Evolutionary conservation across 2,797 vertebrate species (phyloP).

Genomic region (Pteropus rufus): DNA sequence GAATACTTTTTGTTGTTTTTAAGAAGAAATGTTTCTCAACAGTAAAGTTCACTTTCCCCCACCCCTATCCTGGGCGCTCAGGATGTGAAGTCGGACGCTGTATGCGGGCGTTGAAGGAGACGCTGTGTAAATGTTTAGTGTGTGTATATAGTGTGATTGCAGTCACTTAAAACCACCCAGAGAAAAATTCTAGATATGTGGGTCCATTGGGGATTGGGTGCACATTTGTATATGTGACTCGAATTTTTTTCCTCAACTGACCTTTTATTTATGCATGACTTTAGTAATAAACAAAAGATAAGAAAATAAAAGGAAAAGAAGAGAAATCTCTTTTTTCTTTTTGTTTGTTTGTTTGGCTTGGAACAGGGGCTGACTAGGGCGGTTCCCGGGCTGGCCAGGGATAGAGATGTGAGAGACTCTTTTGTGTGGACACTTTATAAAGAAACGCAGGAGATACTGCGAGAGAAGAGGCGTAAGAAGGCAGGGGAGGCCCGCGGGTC

Average conservation of each 20-base stretch:
- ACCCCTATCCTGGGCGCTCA: not conserved
- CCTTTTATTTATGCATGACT: not conserved
- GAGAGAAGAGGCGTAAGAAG: not conserved
- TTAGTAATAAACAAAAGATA: not conserved
- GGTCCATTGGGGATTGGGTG: not conserved
- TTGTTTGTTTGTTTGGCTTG: not conserved
- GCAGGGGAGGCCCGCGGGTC: not conserved
- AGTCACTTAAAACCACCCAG: not conserved
- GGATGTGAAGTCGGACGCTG: not conserved
- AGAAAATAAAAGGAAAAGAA: not conserved
- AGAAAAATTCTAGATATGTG: not conserved
- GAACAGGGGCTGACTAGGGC: not conserved
- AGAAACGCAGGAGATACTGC: not conserved
- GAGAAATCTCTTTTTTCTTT: not conserved
- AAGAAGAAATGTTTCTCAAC: not conserved
- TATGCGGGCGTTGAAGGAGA: not conserved
- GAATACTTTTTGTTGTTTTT: no score
- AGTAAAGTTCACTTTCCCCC: not conserved
- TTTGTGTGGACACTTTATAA: no score
- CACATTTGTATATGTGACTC: not conserved
- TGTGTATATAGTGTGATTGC: no score
- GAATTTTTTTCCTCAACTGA: not conserved
- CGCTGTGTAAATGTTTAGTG: not conserved
- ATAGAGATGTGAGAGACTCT: not conserved
- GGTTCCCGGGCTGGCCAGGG: not conserved